Conservation (phyloP, 2,113 vertebrate genomes). For the Brachypodius melanocephalos region DNA sequence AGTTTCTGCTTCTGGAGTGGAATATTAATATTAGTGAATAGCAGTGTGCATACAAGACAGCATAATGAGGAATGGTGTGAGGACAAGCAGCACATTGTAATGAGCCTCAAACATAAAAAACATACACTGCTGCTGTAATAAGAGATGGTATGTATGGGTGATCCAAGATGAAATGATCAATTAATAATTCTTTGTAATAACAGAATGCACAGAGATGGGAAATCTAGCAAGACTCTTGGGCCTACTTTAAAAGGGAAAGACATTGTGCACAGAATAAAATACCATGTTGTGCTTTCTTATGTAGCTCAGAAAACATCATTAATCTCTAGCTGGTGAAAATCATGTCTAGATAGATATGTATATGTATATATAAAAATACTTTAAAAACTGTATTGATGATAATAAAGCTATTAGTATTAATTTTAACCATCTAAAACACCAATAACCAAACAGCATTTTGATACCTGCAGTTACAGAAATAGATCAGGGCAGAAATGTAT, state of each 20-base stretch:
- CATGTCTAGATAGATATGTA: background rate
- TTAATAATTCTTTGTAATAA: background rate
- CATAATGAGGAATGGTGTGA: background rate
- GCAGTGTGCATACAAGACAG: background rate
- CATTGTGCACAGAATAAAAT: background rate
- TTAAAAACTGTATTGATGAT: background rate
- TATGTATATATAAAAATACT: background rate
- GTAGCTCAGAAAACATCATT: background rate
- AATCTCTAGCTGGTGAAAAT: background rate
- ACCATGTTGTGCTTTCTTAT: background rate
- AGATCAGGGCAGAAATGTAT: background rate
- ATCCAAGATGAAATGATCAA: slow-evolving; percentile 12
- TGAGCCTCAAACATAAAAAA: background rate
- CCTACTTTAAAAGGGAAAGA: background rate
- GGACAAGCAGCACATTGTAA: background rate
- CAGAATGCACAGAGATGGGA: background rate
- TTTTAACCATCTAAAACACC: background rate
- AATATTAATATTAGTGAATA: background rate
- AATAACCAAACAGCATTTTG: background rate
- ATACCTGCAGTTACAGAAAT: background rate
- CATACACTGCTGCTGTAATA: background rate
- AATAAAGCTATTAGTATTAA: background rate
- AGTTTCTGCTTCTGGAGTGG: background rate
- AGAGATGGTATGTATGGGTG: background rate
- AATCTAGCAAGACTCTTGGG: background rate